Conservation (phyloP, 2,888 invertebrate species). For the Parasteatoda lunata region DNA sequence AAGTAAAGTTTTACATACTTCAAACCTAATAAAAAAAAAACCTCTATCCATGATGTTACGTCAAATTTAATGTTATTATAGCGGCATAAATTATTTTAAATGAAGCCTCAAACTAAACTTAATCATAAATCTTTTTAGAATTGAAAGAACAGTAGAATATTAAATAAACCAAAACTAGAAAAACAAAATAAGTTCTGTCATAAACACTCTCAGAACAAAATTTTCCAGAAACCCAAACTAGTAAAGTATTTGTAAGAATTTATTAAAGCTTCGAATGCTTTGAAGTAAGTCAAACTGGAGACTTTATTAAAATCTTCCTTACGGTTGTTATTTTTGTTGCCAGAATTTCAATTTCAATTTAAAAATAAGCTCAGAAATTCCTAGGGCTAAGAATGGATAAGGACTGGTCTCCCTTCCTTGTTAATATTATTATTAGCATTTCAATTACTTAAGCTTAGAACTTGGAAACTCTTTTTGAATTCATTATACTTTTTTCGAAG, state of each 20-base stretch:
- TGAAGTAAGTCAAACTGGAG: neutral
- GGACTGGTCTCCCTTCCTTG: neutral
- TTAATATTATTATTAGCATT: slow-evolving; percentile 31
- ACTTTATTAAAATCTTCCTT: slow-evolving; percentile 1
- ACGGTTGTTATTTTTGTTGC: neutral
- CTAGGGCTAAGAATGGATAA: neutral
- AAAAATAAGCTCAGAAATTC: neutral
- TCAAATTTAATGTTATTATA: neutral
- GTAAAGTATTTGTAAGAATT: neutral
- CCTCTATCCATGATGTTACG: too few relatives aligned
- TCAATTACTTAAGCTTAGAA: slow-evolving; percentile 9
- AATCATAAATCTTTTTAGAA: neutral
- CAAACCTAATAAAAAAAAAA: too few relatives aligned
- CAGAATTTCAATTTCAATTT: neutral
- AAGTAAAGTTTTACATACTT: too few relatives aligned
- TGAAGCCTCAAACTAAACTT: neutral
- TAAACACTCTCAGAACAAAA: neutral
- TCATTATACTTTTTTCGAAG: slow-evolving; percentile 4
- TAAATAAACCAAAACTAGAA: neutral
- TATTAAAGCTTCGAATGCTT: neutral
- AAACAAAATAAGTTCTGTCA: neutral
- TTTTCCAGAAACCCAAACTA: neutral
- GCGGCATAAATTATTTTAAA: neutral
- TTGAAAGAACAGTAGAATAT: neutral
- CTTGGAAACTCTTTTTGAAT: slow-evolving; percentile 2